A percentile compares a stretch with the other conserved stretches of the same genome.
These are phyloP conservation scores for Nasonia vitripennis DNA, from an alignment of 1,140 invertebrate genomes.

Conservation along the genomic window DNA sequence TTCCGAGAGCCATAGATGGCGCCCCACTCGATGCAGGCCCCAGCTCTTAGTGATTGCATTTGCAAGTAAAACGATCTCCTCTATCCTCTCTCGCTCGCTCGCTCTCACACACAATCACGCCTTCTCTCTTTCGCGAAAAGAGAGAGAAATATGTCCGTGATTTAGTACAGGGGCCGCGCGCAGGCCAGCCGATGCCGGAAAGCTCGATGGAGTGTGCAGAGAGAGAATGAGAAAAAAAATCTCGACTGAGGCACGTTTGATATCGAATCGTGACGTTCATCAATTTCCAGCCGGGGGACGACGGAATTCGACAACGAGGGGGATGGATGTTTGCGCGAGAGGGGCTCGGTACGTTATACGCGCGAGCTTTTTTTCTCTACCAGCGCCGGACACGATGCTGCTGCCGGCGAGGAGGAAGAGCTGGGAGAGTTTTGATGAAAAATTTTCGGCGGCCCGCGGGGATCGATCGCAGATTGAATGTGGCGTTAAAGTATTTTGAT, in stretches of 20 bases:
- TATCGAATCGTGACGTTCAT: constrained; percentile 36
- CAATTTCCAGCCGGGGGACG: constrained; percentile 21
- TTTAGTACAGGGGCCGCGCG: constrained; percentile 43
- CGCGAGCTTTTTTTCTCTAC: not conserved
- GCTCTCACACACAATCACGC: not conserved
- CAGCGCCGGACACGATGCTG: not conserved
- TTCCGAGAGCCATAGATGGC: constrained; percentile 59
- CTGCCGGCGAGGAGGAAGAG: not conserved
- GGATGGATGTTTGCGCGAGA: not conserved
- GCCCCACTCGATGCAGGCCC: constrained; percentile 65
- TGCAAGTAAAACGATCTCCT: constrained; percentile 69
- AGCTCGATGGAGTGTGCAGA: constrained; percentile 19
- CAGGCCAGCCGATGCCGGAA: not conserved
- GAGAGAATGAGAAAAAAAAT: constrained; percentile 9
- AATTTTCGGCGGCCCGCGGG: not conserved
- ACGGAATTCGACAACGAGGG: not conserved
- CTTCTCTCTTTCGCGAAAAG: not conserved
- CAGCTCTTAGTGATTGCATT: constrained; percentile 71
- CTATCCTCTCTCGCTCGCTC: no score
- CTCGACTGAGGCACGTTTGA: constrained; percentile 30
- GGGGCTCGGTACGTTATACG: not conserved
- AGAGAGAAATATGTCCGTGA: constrained; percentile 62
- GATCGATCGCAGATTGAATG: not conserved
- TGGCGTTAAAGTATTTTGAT: not conserved
- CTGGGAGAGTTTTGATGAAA: not conserved